Conservation (phyloP, 2,113 vertebrate genomes). For the Argyrosomus japonicus region DNA sequence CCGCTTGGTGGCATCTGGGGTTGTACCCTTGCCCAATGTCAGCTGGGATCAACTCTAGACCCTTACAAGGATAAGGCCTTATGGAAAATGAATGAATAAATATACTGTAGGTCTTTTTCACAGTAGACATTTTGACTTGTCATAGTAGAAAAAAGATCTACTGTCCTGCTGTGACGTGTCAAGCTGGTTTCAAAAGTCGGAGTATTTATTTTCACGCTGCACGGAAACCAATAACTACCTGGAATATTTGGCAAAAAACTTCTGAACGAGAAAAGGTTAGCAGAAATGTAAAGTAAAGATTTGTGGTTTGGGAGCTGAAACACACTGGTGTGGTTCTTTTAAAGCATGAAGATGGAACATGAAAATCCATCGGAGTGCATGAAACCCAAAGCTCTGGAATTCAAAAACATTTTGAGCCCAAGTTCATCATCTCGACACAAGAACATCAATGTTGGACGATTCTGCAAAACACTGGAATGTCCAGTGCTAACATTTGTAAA, state of each 20-base stretch:
- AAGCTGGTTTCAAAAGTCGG: not conserved
- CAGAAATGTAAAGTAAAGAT: not conserved
- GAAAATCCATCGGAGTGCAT: constrained; percentile 1
- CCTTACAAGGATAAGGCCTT: too few relatives aligned
- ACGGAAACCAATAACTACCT: not conserved
- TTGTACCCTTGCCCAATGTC: too few relatives aligned
- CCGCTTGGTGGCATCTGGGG: too few relatives aligned
- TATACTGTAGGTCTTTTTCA: too few relatives aligned
- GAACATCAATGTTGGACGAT: not conserved
- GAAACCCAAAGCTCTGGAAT: not conserved
- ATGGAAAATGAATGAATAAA: too few relatives aligned
- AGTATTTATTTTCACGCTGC: not conserved
- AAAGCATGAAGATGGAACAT: constrained; percentile 31
- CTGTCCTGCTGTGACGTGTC: too few relatives aligned
- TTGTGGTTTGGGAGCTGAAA: constrained; percentile 12
- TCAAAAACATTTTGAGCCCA: not conserved
- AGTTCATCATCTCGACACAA: not conserved
- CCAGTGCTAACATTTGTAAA: not conserved
- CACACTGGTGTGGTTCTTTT: not conserved
- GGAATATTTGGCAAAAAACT: not conserved
- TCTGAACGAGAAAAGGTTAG: not conserved
- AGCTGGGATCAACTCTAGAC: too few relatives aligned
- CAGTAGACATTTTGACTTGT: too few relatives aligned
- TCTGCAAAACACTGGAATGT: not conserved
- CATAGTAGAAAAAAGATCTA: too few relatives aligned